These are phyloP conservation scores for Dichetophora obliterata DNA, from an alignment of 2,888 invertebrate species.

Conservation along the genomic window DNA sequence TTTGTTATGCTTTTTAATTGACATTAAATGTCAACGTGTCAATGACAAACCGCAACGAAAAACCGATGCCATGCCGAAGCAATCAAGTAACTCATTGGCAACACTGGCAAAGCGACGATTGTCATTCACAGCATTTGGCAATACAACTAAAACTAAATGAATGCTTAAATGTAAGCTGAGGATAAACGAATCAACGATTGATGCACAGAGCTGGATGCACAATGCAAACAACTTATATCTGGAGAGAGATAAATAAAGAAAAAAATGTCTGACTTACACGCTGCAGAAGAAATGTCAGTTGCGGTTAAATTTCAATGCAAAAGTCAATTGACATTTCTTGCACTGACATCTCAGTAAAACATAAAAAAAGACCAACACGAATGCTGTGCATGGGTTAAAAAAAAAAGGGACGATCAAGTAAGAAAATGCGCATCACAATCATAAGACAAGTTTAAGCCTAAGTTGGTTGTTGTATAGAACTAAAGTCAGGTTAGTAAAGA, in stretches of 20 bases:
- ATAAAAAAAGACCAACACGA: not conserved
- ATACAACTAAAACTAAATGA: not conserved
- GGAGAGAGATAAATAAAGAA: not conserved
- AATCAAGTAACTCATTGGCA: slow-evolving; percentile 51
- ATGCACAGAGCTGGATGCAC: not conserved
- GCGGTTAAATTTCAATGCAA: slow-evolving; percentile 30
- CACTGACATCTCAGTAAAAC: not conserved
- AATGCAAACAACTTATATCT: not conserved
- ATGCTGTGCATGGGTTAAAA: not conserved
- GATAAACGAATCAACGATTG: not conserved
- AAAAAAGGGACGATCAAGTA: not conserved
- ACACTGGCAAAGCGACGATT: slow-evolving; percentile 54
- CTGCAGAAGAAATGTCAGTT: slow-evolving; percentile 12
- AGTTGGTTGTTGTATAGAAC: not conserved
- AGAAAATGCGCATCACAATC: not conserved
- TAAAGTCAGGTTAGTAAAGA: not conserved
- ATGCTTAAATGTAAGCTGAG: not conserved
- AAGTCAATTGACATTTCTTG: slow-evolving; percentile 28
- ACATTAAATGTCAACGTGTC: slow-evolving; percentile 53
- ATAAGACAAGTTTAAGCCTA: not conserved
- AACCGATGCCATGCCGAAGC: not conserved
- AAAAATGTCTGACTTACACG: not conserved
- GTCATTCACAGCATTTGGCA: slow-evolving; percentile 55
- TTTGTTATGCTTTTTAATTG: slow-evolving; percentile 47
- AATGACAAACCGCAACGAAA: slow-evolving; percentile 45